A percentile compares a stretch with the other conserved stretches of the same genome.
Conservation (phyloP, 2,888 invertebrate species). For the Hermodice carunculata region DNA sequence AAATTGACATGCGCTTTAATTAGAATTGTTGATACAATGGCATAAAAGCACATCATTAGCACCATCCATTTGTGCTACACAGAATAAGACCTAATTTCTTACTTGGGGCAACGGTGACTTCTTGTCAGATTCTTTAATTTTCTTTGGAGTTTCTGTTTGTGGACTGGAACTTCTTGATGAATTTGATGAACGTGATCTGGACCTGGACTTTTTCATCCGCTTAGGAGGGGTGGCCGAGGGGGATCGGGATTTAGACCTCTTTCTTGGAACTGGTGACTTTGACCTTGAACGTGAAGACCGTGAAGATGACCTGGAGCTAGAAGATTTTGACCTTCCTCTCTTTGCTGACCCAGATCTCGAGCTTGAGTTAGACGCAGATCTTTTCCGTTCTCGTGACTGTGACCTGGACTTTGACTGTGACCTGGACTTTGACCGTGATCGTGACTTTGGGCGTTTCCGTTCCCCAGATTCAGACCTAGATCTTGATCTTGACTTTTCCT, state of each 20-base stretch:
- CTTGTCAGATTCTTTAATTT: no score
- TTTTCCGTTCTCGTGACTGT: constrained; percentile 25
- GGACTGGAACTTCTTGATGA: no score
- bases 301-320: constrained; percentile 25
- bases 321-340: constrained; percentile 44
- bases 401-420: constrained; percentile 45
- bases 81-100: no score
- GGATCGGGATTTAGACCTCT: constrained; percentile 2
- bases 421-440: constrained; percentile 32
- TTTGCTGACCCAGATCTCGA: constrained; percentile 11
- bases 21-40: no score
- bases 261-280: not conserved
- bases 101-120: no score
- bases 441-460: no score
- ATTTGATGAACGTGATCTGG: no score
- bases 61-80: no score
- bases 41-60: no score
- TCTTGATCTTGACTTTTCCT: not conserved
- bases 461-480: constrained; percentile 21
- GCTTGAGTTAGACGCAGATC: constrained; percentile 8
- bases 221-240: constrained; percentile 1
- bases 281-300: not conserved
- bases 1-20: no score
- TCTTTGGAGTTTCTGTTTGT: no score
- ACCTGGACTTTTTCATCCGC: no score